Percentiles rank a stretch among this genome's conserved stretches.
phyloP scores from a whole-genome alignment of 2,888 invertebrate genomes.

The Hydriomena furcata region DNA sequence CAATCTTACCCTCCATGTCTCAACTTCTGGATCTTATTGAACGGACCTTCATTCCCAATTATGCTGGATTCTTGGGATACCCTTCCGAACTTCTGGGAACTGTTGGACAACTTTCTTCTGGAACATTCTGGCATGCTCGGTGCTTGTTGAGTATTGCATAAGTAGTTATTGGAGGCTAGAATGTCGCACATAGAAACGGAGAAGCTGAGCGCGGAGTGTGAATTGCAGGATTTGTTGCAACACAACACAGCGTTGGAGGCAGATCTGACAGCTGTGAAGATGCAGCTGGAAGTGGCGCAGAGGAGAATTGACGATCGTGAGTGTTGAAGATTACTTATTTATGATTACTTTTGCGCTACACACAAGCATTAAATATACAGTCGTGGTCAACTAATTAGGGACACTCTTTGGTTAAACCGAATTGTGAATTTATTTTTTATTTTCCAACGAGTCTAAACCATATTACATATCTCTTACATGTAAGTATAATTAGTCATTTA shows the following conservation, averaged over 20 bases:
- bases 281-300: constrained; percentile 69
- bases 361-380: too few relatives aligned
- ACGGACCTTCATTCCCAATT: too few relatives aligned
- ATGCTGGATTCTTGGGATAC: too few relatives aligned
- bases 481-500: too few relatives aligned
- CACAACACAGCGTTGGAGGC: constrained; percentile 87
- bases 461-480: too few relatives aligned
- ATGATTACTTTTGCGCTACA: too few relatives aligned
- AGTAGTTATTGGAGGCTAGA: constrained; percentile 85
- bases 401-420: too few relatives aligned
- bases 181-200: constrained; percentile 85
- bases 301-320: constrained; percentile 67
- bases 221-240: constrained; percentile 84
- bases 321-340: constrained; percentile 38
- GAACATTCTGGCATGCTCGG: constrained; percentile 14
- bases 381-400: too few relatives aligned
- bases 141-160: constrained; percentile 50
- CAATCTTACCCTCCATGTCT: constrained; percentile 19
- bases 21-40: constrained; percentile 36
- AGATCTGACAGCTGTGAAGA: constrained; percentile 79
- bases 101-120: too few relatives aligned
- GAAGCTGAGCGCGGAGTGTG: constrained; percentile 84
- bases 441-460: too few relatives aligned
- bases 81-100: constrained; percentile 3
- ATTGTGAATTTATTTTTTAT: too few relatives aligned